Evolutionary conservation across 1,140 invertebrate species (phyloP).

Genomic region (Stratiolaelaps scimitus): DNA sequence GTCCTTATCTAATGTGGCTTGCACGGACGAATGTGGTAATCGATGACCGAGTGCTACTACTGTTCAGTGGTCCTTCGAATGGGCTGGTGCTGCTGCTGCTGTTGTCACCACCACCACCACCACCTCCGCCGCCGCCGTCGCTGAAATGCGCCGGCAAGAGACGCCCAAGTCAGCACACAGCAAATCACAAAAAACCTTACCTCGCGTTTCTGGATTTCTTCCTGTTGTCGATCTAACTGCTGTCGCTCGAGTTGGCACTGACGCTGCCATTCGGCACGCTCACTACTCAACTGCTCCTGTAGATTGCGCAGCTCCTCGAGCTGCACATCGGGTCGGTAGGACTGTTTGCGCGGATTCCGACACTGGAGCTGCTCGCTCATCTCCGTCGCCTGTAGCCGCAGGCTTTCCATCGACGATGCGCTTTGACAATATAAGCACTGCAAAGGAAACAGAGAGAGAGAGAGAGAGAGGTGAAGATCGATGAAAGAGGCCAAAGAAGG

Average conservation of each 20-base stretch:
- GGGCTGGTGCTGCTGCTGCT: too few species aligned
- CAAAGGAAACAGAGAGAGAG: neutral
- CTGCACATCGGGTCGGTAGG: conserved; percentile 55
- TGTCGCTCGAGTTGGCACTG: conserved; percentile 39
- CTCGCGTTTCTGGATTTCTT: conserved; percentile 21
- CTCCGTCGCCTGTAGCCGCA: conserved; percentile 38
- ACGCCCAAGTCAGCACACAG: too few species aligned
- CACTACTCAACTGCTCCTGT: conserved; percentile 61
- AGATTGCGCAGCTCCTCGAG: conserved; percentile 58
- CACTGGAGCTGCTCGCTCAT: conserved; percentile 32
- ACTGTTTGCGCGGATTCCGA: conserved; percentile 39
- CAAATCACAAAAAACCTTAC: too few species aligned
- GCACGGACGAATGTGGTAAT: too few species aligned
- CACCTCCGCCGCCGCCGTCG: too few species aligned
- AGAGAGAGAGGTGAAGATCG: neutral
- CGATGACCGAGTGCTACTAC: too few species aligned
- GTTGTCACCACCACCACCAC: too few species aligned
- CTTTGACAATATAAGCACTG: conserved; percentile 26
- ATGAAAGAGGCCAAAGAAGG: too few species aligned
- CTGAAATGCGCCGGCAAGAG: too few species aligned
- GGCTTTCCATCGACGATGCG: conserved; percentile 16
- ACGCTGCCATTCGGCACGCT: conserved; percentile 60
- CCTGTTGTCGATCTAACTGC: conserved; percentile 1
- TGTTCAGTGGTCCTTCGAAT: too few species aligned
- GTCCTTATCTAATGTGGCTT: too few species aligned